Base-by-base conservation (phyloP, 2,113 vertebrate genomes). In the Chloropsis hardwickii region DNA sequence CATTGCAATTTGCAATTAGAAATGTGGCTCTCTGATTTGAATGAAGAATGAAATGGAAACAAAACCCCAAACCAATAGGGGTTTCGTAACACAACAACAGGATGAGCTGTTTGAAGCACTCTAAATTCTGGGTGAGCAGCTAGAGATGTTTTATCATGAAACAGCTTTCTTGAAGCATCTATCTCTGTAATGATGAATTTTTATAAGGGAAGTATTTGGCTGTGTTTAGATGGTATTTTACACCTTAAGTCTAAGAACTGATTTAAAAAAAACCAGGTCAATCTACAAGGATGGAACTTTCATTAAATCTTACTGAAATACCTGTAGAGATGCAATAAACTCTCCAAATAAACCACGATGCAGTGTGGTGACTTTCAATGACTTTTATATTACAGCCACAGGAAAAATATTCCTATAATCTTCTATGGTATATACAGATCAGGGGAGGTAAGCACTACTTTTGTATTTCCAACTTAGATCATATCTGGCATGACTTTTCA, bases 401-500 rank as follows among this genome's bases (percentile, higher is more conserved):
- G 29, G 27, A 73, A 56, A 86, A 8, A 23, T 16, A 73, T 31
- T 47, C 56, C 72, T 31, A 12, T 21, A 40, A 47, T 58, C 42
- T 50, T 53, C 71, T 51, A 70, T 14, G 37, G 22, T 54, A 79
- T 17, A 44, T 20, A 74, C 28, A 71, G 65, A 83, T 78, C 40
- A 65, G 31, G 17, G 28, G 24, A 86, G 27, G 22, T 44, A 83
- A 86, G 25, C 4, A 60, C 29, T 86, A 54, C 62, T 90, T 89
- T 31, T 42, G 24, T 57, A 71, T 90, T 93, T 90, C 66, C 62
- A 90, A 10, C 23, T 77, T 86, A 76, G 81, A 87, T 60, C 65
- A 58, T 87, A 62, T 87, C 37, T 91, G 56, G 64, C 14, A 8
- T 54, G 81, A 81, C 48, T 86, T 90, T 88, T 61, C n/a, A 2